A percentile compares a stretch with the other conserved stretches of the same genome.
These are phyloP conservation scores for Strigops habroptila DNA, from an alignment of 2,113 vertebrate genomes.

Conservation along the genomic window DNA sequence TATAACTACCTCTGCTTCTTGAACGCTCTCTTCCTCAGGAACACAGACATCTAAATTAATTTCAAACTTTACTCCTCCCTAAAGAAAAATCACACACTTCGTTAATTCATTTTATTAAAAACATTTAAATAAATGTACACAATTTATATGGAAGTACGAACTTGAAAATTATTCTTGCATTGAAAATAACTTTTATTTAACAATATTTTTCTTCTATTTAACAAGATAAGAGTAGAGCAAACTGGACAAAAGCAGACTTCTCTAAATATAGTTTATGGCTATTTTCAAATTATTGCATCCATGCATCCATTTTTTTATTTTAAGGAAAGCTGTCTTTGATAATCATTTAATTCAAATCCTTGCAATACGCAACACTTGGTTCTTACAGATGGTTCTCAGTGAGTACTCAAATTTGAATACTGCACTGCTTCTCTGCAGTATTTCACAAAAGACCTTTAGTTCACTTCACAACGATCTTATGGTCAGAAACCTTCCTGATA, in stretches of 20 bases:
- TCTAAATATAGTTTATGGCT: background rate
- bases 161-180: background rate
- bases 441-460: background rate
- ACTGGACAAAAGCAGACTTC: background rate
- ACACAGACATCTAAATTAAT: conserved; percentile 72
- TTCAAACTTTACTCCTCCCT: conserved; percentile 91
- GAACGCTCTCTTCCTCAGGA: conserved; percentile 49
- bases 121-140: background rate
- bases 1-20: conserved; percentile 51
- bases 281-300: background rate
- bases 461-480: background rate
- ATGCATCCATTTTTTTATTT: background rate
- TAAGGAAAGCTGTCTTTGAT: background rate
- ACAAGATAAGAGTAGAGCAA: background rate
- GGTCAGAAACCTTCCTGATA: background rate
- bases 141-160: background rate
- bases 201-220: background rate
- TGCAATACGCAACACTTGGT: background rate
- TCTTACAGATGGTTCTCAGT: background rate
- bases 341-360: background rate
- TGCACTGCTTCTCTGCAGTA: background rate
- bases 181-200: background rate
- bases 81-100: background rate
- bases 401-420: background rate
- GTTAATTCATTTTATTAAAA: background rate